Evolutionary conservation across 2,888 invertebrate species (phyloP), one percentile per base, ranked within the genome.

Genomic region (Pachliopta kotzebuea): DNA sequence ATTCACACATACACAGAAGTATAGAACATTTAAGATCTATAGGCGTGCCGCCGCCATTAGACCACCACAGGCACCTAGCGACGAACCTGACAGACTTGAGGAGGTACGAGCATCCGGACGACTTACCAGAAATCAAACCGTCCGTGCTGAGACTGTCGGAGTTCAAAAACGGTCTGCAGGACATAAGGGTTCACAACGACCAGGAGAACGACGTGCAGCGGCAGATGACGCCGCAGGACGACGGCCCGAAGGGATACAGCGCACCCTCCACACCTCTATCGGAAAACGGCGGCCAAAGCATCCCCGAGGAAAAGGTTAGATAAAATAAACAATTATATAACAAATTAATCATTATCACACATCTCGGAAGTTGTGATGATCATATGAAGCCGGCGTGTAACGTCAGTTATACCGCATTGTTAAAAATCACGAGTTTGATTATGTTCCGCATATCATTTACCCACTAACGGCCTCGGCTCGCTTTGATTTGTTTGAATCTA

Each of bases 1-100:
- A 94, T 71, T 93, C 94, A 63, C 94, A 94, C 69, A 94, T 94
- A 75, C 94, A 94, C 77, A 92, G 94, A 73, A 94, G 94, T 71
- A 94, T 94, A 81, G 94, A 94, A 71, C 94, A 94, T 74, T 80
- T 94, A 71, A 88, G 94, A 71, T 93, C 94, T 50, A 90, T 94
- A 73, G 94, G 94, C 42, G 93, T 92, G 0, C 90, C 90, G 0
- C 91, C 88, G 0, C 85, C 87, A n/a, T 60, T 92, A 69, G 90
- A 92, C 68, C 86, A 84, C 18, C 92, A 92, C 69, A 85, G 92
- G 73, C 92, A 92, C 70, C 75, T 92, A 76, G 81, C 90, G 69
- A 80, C 90, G 4, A 91, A 92, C 69, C 77, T 92, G 73, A 89
- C 92, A 57, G 91, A 92, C 69, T 72, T 92, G 63, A 82, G 92